Evolutionary conservation across 2,888 invertebrate genomes (phyloP), one percentile per base, ranked within the genome.

Genomic region (Tachystola acroxantha): DNA sequence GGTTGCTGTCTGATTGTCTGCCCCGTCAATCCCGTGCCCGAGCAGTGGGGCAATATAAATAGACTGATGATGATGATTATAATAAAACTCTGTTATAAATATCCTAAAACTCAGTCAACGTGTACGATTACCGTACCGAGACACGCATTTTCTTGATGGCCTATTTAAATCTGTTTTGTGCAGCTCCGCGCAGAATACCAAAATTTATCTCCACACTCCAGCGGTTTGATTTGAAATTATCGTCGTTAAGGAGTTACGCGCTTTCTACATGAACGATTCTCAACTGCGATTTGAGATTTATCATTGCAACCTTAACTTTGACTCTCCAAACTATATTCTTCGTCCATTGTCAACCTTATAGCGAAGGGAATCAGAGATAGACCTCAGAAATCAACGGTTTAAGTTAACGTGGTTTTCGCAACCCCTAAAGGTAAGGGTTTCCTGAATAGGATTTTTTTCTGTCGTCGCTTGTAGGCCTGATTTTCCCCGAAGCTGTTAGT

Each of bases 211-310:
- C 64, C 49, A 60, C 73, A 69, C 72, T 67, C 57, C 65, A 66
- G 48, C 64, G 73, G 51, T 50, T 57, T 70, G 72, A 72, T 72
- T 69, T 58, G 61, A 67, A 74, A 74, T 75, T 72, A 74, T 74
- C 70, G 72, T 69, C 66, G 65, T 69, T 75, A 75, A 64, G 67
- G 67, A 70, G 68, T 67, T 71, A 70, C 73, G 72, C 70, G 62
- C 63, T 72, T 71, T 71, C 73, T 61, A 56, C 72, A 61, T 63
- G 66, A 69, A 55, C 66, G 71, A 57, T 46, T 64, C 61, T 60
- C 63, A 55, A 69, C 73, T 69, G 69, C 63, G 63, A 72, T 71
- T 71, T 60, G 56, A 69, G 64, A 73, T 74, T 73, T 73, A 73
- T 72, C 47, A 59, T 50, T 46, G 45, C 70, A 53, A 63, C 59